These are phyloP conservation scores for Oophaga pumilio DNA, from an alignment of 2,113 vertebrate species.

Conservation along the genomic window DNA sequence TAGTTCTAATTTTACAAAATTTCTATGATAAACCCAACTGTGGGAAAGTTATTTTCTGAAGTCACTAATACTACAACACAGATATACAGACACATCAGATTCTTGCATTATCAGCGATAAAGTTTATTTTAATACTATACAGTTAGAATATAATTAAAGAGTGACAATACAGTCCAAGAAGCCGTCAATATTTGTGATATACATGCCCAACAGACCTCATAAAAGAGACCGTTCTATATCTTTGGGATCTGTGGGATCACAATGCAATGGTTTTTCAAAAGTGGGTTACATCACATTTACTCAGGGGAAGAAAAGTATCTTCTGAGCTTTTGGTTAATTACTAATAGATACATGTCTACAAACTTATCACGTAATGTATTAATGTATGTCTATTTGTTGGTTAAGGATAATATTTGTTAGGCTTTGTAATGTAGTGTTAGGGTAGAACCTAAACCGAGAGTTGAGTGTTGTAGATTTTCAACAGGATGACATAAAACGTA, in stretches of 20 bases:
- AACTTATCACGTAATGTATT: neutral
- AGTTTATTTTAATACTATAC: neutral
- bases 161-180: conserved; percentile 38
- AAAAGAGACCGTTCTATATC: neutral
- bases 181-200: neutral
- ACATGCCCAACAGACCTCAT: neutral
- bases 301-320: neutral
- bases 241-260: neutral
- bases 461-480: neutral
- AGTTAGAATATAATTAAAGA: neutral
- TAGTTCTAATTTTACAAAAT: no score
- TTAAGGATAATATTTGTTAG: neutral
- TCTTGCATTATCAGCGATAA: neutral
- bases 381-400: neutral
- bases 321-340: neutral
- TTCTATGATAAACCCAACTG: no score
- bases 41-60: no score
- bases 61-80: neutral
- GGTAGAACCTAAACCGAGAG: neutral
- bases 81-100: neutral
- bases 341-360: neutral
- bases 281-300: conserved; percentile 7
- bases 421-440: neutral
- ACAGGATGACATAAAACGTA: neutral
- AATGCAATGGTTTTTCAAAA: neutral